Evolutionary conservation across 2,888 invertebrate species (phyloP), one percentile per base, ranked within the genome.

Genomic region (Drosophila multiciliata): DNA sequence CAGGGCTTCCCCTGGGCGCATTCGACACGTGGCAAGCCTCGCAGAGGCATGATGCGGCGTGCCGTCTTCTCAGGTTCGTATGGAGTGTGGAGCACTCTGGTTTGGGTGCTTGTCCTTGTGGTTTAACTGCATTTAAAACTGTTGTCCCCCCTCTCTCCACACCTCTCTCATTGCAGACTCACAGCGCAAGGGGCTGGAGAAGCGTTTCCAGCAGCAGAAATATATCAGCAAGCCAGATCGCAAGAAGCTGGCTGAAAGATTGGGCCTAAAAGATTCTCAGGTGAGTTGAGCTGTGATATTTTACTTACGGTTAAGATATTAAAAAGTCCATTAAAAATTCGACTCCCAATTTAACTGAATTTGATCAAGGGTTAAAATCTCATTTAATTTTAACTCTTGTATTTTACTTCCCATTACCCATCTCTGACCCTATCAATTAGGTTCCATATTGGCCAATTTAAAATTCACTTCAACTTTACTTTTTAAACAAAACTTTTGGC

Each of bases 211-310:
- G 93, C 96, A 98, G 60, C 99, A 99, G 94, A 99, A 99, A 93
- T 99, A 99, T 94, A 99, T 99, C 93, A 98, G 98, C 91, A 99
- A 99, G 93, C 99, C 99, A 0, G 99, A 99, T 93, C 95, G 99
- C 93, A 99, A 99, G 95, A 98, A 99, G 91, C 94, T 99, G 75
- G 99, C 99, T 0, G 98, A 98, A 92, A 98, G 98, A 92, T 94
- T 99, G 58, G 99, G 98, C 12, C 95, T 99, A 15, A 99, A 99
- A 92, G 99, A 99, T 91, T 99, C 99, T 78, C 99, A 99, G 97
- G 99, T 99, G 90, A 94, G 94, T 61, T 49, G 8, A 2, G 15
- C 15, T 45, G 15, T 1, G 3, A 4, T 45, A 0, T 45, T 4
- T 2, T 23, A 4, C 2, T 15, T 23, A 2, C 1, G 4, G 2